Evolutionary conservation across 1,140 invertebrate genomes (phyloP).

Genomic region (Eulimnadia texana): DNA sequence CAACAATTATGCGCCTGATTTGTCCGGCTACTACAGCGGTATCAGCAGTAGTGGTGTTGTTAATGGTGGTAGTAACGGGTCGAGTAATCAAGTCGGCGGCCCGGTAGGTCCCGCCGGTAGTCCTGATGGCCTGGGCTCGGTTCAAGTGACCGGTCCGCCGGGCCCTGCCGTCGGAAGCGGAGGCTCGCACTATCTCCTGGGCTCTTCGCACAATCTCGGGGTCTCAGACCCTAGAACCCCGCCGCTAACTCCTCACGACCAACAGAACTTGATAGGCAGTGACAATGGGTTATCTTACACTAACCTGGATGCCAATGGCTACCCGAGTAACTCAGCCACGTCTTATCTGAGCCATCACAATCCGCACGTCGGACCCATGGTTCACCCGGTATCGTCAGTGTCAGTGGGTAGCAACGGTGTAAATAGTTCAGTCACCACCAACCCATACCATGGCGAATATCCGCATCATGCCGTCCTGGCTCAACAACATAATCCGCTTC

Average conservation of each 20-base stretch:
- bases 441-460: constrained; percentile 24
- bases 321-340: constrained; percentile 25
- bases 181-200: not conserved
- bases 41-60: not conserved
- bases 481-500: constrained; percentile 15
- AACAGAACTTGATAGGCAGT: constrained; percentile 12
- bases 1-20: constrained; percentile 7
- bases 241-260: constrained; percentile 18
- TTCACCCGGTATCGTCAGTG: not conserved
- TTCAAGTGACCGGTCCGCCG: not conserved
- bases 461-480: constrained; percentile 29
- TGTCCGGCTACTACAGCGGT: not conserved
- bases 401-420: constrained; percentile 6
- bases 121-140: not conserved
- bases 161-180: not conserved
- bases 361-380: constrained; percentile 3
- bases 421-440: not conserved
- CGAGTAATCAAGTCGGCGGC: not conserved
- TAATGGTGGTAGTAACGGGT: not conserved
- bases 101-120: not conserved
- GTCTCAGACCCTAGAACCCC: constrained; percentile 10
- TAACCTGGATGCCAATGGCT: constrained; percentile 55
- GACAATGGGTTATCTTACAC: constrained; percentile 70
- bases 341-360: constrained; percentile 21
- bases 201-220: not conserved